A percentile compares a stretch with the other conserved stretches of the same genome.
Conservation (phyloP, 23 tunicate genomes). For the Trididemnum miniatum region DNA sequence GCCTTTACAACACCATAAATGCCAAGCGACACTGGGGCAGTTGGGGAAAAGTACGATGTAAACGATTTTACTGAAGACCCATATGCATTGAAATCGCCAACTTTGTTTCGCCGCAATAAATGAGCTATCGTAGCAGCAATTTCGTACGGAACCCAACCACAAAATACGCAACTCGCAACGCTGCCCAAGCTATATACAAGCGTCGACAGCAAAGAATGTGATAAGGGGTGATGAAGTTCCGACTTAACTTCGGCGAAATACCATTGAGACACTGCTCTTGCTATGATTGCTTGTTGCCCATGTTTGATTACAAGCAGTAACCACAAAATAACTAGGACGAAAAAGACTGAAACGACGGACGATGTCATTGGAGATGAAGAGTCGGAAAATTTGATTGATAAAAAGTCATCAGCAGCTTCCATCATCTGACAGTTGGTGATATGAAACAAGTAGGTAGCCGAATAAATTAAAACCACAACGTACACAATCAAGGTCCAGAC, state of each 20-base stretch:
- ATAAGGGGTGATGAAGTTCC: constrained; percentile 37
- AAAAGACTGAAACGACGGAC: background rate
- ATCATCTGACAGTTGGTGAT: constrained; percentile 32
- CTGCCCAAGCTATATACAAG: constrained; percentile 63
- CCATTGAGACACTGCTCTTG: constrained; percentile 71
- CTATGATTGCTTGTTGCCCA: constrained; percentile 48
- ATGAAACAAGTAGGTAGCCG: background rate
- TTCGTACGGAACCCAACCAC: constrained; percentile 3
- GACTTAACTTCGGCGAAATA: constrained; percentile 37
- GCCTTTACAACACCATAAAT: constrained; percentile 46
- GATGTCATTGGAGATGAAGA: background rate
- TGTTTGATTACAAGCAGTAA: constrained; percentile 13
- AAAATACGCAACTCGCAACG: constrained; percentile 41
- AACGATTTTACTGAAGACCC: background rate
- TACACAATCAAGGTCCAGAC: constrained; percentile 33
- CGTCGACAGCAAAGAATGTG: constrained; percentile 16
- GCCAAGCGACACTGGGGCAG: constrained; percentile 54
- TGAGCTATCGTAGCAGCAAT: background rate
- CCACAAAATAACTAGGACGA: constrained; percentile 42
- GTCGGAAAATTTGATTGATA: background rate
- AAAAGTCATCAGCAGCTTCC: constrained; percentile 18
- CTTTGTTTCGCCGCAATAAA: background rate
- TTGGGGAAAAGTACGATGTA: constrained; percentile 35
- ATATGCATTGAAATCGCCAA: background rate
- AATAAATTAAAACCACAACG: constrained; percentile 1